These are phyloP conservation scores for Ceratitis capitata DNA, from an alignment of 1,140 invertebrate genomes.

Conservation along the genomic window DNA sequence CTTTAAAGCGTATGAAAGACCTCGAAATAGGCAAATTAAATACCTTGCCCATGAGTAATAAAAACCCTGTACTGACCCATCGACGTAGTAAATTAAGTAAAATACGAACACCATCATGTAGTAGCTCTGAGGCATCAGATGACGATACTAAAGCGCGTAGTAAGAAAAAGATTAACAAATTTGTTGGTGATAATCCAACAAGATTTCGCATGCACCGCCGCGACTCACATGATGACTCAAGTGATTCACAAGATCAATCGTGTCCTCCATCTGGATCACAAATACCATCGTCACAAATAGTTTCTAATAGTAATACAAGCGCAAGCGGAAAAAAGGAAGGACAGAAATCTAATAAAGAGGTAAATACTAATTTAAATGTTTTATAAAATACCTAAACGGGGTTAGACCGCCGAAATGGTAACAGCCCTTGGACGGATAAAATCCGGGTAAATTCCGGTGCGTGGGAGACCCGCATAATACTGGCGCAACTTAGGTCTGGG, in stretches of 20 bases:
- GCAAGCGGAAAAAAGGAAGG: conserved; percentile 39
- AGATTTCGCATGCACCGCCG: conserved; percentile 71
- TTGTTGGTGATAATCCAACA: conserved; percentile 68
- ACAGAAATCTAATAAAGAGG: conserved; percentile 37
- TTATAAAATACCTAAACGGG: no score
- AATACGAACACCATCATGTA: conserved; percentile 84
- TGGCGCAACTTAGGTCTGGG: no score
- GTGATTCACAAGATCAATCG: conserved; percentile 77
- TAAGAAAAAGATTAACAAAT: conserved; percentile 79
- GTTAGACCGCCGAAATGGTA: no score
- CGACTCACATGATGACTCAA: conserved; percentile 82
- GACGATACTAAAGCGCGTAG: conserved; percentile 86
- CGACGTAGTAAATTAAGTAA: conserved; percentile 78
- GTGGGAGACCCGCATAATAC: no score
- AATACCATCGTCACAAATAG: neutral
- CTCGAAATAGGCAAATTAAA: conserved; percentile 65
- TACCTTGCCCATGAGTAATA: conserved; percentile 69
- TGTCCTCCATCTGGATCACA: conserved; percentile 61
- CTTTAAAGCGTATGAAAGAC: conserved; percentile 55
- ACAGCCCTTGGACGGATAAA: no score
- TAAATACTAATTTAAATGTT: neutral
- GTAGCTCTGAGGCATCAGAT: conserved; percentile 89
- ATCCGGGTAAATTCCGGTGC: no score
- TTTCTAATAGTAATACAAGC: conserved; percentile 33
- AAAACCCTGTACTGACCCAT: conserved; percentile 66